Evolutionary conservation across 2,113 vertebrate species (phyloP).

Genomic region (Panthera uncia): DNA sequence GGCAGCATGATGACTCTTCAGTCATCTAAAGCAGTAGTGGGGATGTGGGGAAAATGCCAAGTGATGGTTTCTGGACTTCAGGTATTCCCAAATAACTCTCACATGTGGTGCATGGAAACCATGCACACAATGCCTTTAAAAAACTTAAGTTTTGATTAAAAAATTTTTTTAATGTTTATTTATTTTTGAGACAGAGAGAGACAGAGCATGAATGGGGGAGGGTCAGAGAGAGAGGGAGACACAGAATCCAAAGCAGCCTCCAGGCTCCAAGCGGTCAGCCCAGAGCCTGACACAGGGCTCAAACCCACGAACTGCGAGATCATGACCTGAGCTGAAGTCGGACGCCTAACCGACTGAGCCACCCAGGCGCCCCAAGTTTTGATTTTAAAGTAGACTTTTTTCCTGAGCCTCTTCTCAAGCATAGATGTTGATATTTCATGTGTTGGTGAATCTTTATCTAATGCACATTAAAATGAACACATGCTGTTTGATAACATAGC

Average conservation of each 20-base stretch:
- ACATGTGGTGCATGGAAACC: neutral
- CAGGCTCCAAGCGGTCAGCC: too few relatives aligned
- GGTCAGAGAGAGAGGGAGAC: too few relatives aligned
- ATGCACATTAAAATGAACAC: neutral
- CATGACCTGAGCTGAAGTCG: too few relatives aligned
- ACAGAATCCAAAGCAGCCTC: too few relatives aligned
- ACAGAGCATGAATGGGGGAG: too few relatives aligned
- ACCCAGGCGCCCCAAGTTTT: neutral
- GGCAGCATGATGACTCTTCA: neutral
- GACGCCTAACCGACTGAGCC: too few relatives aligned
- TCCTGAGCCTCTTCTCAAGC: neutral
- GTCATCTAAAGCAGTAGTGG: neutral
- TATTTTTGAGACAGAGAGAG: too few relatives aligned
- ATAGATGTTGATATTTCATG: neutral
- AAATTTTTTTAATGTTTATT: too few relatives aligned
- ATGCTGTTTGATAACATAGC: neutral
- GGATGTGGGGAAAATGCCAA: neutral
- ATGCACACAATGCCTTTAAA: neutral
- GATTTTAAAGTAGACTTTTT: neutral
- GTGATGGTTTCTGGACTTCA: neutral
- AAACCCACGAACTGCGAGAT: too few relatives aligned
- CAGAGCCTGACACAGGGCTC: too few relatives aligned
- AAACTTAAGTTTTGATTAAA: neutral
- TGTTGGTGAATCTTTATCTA: neutral
- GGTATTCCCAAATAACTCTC: neutral